Evolutionary conservation across 2,797 vertebrate genomes (phyloP), one percentile per base, ranked within the genome.

Genomic region (Sebastes umbrosus): DNA sequence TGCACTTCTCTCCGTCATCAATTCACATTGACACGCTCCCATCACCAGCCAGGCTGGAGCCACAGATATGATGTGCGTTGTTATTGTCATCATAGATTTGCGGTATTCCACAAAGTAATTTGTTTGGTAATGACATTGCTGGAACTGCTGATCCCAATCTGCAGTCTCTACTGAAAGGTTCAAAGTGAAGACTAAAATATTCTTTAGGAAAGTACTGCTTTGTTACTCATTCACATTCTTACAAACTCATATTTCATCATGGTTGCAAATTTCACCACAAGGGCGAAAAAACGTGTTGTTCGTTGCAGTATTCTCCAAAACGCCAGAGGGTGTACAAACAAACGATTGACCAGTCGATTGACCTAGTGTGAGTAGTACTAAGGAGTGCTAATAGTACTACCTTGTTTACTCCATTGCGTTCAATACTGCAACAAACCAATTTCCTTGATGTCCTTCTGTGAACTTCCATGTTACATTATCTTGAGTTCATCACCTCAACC

Each of bases 1-100:
- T 57, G 59, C 34, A 24, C 66, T 65, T 22, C 24, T 72, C 16
- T n/a, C 32, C 24, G n/a, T 74, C 57, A 70, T 80, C 59, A 86
- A 29, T 57, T 77, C 62, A 66, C 8, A n/a, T 36, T 65, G 66
- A 73, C 24, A 22, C 10, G 36, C 67, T 54, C 22, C 27, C 73
- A 72, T 71, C 55, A 74, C 13, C 60, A 20, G 69, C 22, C 52
- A 4, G 27, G 32, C 74, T 43, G 31, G 4, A 60, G 43, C 12
- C 27, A 12, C 36, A 75, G 22, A 79, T 60, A 39, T 32, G 13
- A 29, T 52, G 60, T 8, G 11, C 9, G 6, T 18, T 31, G 31
- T 18, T 22, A 22, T 18, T 54, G 13, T 62, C 18, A 22, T 64
- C 13, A 22, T 20, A 54, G 16, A 59, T 50, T 50, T 29, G 71